Base-by-base conservation (phyloP, 2,113 vertebrate species). In the Aldabrachelys gigantea region DNA sequence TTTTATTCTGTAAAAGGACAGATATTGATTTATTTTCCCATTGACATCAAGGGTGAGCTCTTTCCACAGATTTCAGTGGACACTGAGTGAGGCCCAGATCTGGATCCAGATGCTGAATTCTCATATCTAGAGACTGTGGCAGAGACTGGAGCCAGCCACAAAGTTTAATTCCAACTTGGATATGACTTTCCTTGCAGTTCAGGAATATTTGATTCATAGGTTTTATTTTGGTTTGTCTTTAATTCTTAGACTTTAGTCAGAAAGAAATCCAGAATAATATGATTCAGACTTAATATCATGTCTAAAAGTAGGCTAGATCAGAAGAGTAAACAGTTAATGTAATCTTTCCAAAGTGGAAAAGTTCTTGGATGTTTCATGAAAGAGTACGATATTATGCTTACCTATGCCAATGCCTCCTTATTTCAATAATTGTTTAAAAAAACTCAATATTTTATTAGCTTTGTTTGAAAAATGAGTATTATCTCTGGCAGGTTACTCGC, bases 341-440 rank as follows among this genome's bases (percentile, higher is more conserved):
- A 87, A 19, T 59, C 25, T 85, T 91, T 89, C 50, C 16, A 79
- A 89, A 6, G 85, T 3, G 4, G 92, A 79, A 91, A 17, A 1
- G 49, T 2, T 80, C 13, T 86, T 59, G 9, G 6, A 27, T 93
- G 88, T 86, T 93, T 92, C 17, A 11, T 54, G 5, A 29, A 4
- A 92, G n/a, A 92, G 82, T 47, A 78, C 76, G 85, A 35, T 9
- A 29, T 80, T 2, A 56, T 72, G 11, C 56, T 91, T 83, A 54
- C 11, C 56, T 87, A 72, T 57, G 49, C 0, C 92, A 62, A 85
- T 62, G 1, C 5, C 0, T 5, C 29, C 22, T 81, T 89, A 65
- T 80, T 93, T 93, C 75, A 90, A 52, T 17, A 12, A 59, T 89
- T 91, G 90, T 50, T n/a, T 31, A 2, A 94, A 85, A 84, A 82